Conservation (phyloP, 2,888 invertebrate genomes). For the Lepidochitona cinerea region DNA sequence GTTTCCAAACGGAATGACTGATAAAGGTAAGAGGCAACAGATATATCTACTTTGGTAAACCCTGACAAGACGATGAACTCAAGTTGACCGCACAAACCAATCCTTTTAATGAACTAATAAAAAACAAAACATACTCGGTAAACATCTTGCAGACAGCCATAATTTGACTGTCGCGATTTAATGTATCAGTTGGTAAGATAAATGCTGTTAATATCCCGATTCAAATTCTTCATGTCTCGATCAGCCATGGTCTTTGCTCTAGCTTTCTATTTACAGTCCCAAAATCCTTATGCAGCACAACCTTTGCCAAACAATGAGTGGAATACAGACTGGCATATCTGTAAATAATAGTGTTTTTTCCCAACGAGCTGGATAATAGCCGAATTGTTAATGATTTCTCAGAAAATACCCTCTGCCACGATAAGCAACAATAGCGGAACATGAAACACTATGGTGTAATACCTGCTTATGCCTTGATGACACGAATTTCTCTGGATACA, state of each 20-base stretch:
- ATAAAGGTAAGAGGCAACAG: background rate
- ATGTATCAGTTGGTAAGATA: too few species aligned
- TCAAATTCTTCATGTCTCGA: too few species aligned
- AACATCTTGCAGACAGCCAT: background rate
- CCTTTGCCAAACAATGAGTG: too few species aligned
- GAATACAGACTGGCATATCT: too few species aligned
- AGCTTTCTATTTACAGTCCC: too few species aligned
- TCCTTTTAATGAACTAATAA: background rate
- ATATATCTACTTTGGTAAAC: background rate
- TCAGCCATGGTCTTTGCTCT: too few species aligned
- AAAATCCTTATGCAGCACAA: too few species aligned
- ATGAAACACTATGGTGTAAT: background rate
- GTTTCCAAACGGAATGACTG: constrained; percentile 5
- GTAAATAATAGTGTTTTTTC: too few species aligned
- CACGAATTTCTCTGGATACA: constrained; percentile 61
- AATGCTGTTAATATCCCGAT: too few species aligned
- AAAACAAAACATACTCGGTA: background rate
- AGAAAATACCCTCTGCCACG: background rate
- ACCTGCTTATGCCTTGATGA: constrained; percentile 9
- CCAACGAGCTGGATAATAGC: background rate
- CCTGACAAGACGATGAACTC: background rate
- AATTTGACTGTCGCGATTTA: background rate
- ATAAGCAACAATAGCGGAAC: constrained; percentile 6
- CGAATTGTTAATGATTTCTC: background rate
- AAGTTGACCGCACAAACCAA: background rate